Conservation (phyloP, 2,888 invertebrate species). For the Blastobasis lacticolella region DNA sequence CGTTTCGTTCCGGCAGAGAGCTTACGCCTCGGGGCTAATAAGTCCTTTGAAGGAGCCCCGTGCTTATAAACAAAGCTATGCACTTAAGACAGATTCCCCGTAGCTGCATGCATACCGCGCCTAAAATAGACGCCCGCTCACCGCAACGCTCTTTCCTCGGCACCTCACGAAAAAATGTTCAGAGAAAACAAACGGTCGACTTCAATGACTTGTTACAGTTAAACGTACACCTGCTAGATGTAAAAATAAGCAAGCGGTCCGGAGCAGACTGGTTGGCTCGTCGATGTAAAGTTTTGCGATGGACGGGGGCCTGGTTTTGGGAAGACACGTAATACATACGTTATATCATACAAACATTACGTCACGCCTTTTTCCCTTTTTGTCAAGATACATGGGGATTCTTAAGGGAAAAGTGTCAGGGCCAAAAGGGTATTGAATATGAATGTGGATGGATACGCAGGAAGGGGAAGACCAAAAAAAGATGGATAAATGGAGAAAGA, state of each 20-base stretch:
- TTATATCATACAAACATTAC: no score
- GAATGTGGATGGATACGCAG: no score
- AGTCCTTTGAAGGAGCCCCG: conserved; percentile 43
- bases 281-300: no score
- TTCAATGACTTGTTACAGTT: conserved; percentile 20
- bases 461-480: no score
- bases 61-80: conserved; percentile 56
- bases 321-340: no score
- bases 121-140: conserved; percentile 46
- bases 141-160: conserved; percentile 23
- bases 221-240: conserved; percentile 22
- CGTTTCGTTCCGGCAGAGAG: conserved; percentile 27
- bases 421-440: no score
- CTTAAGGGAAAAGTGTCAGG: no score
- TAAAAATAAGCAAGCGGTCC: conserved; percentile 5
- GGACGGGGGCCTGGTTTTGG: no score
- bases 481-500: no score
- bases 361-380: no score
- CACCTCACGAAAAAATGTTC: conserved; percentile 22
- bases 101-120: conserved; percentile 47
- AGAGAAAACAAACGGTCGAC: conserved; percentile 14
- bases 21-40: conserved; percentile 34
- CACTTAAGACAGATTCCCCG: conserved; percentile 47
- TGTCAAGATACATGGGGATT: no score
- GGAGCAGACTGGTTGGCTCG: no score